Conservation (phyloP, 2,888 invertebrate species). For the Gymnoscelis rufifasciata region DNA sequence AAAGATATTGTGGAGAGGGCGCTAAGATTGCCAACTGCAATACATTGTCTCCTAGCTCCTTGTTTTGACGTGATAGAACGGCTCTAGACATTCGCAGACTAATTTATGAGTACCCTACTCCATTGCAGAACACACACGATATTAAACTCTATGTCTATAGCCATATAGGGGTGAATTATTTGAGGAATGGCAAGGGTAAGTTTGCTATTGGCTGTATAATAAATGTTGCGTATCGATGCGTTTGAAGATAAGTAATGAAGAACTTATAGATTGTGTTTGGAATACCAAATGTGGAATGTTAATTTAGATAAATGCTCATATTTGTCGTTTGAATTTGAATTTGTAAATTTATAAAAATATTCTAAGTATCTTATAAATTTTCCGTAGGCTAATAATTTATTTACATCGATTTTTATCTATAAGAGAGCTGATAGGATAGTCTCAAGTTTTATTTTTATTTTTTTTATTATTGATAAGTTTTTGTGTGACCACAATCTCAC, state of each 20-base stretch:
- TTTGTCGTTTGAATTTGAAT: conserved; percentile 20
- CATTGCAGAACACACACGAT: conserved; percentile 10
- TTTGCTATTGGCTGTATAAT: conserved; percentile 58
- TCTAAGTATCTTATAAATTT: background rate
- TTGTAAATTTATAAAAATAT: background rate
- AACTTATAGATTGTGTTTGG: conserved; percentile 64
- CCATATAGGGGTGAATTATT: conserved; percentile 19
- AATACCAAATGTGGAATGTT: conserved; percentile 53
- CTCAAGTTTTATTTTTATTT: too few relatives aligned
- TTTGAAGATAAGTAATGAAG: conserved; percentile 77
- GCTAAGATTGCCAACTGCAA: conserved; percentile 77
- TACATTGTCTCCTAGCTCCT: conserved; percentile 70
- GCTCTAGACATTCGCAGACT: conserved; percentile 60
- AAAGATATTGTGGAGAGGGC: conserved; percentile 77
- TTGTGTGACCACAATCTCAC: too few relatives aligned
- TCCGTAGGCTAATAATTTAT: too few relatives aligned
- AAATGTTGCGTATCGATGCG: conserved; percentile 77
- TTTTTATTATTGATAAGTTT: too few relatives aligned
- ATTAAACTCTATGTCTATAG: conserved; percentile 23
- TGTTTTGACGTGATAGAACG: conserved; percentile 76
- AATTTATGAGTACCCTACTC: conserved; percentile 32
- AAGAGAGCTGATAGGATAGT: too few relatives aligned
- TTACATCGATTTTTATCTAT: too few relatives aligned
- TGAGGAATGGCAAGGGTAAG: conserved; percentile 13
- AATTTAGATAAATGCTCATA: conserved; percentile 34